Evolutionary conservation across 64 coral and sea anemone genomes (phyloP), one percentile per base, ranked within the genome.

Genomic region (Orbicella faveolata): DNA sequence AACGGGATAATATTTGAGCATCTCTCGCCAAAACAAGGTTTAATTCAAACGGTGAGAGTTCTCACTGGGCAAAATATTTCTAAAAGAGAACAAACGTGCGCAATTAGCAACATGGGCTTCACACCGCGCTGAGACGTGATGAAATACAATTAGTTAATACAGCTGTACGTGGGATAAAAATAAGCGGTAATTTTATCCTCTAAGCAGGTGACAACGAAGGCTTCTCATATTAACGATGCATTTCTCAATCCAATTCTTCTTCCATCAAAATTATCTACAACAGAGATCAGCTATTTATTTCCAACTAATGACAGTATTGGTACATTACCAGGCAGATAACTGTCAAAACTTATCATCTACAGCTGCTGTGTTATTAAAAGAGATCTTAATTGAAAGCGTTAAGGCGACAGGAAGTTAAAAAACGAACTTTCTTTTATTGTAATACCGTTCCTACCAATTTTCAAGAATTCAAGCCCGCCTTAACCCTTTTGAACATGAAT

Each of bases 51-150:
- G 16, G 75, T 20, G 15, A 8, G 36, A 39, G 16, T 10, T 18
- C 2, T 20, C 16, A 6, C 9, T 18, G 9, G 55, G 54, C n/a
- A 81, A 61, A 81, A 81, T 61, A 61, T 36, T 63, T 63, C 79
- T 81, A 57, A 81, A 81, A 81, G 57, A 81, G 16, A 62, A 63
- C 10, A 81, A 81, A 81, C 20, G 20, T 59, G 20, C 23, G 48
- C 52, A 79, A 55, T 79, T 79, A 52, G 44, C 14, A 10, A 76
- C 75, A 76, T 33, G 9, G 39, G 21, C 11, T 23, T 54, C 19
- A 3, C 25, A 9, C 8, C 67, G 9, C 67, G 21, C 20, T 33
- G 9, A 8, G 30, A 61, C 11, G 36, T 25, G 34, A 18, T 63
- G 11, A 63, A 81, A 52, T 37, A 81, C 14, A 63, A 19, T 81